These are phyloP conservation scores for Acridotheres tristis DNA, from an alignment of 2,797 vertebrate species.

Conservation along the genomic window DNA sequence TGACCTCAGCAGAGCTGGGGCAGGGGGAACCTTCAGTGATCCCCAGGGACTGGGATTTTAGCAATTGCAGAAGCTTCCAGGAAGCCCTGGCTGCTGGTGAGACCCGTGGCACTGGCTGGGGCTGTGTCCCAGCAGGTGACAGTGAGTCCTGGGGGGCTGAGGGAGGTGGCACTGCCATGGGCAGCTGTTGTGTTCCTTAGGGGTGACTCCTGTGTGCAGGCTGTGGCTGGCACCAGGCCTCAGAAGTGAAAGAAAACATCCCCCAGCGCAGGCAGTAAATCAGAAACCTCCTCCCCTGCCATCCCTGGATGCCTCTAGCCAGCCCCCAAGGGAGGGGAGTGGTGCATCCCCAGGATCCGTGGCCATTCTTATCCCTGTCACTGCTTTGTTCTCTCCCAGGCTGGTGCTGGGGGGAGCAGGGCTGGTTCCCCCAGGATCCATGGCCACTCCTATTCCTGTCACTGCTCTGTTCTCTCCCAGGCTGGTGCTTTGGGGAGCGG, in stretches of 20 bases:
- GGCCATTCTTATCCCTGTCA: accelerated
- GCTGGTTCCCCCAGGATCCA: slow-evolving; percentile 78
- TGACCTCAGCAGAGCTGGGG: accelerated
- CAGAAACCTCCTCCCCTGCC: neutral
- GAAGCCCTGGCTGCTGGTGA: neutral
- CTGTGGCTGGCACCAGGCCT: neutral
- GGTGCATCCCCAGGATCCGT: accelerated
- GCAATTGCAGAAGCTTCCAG: neutral
- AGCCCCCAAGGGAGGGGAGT: accelerated
- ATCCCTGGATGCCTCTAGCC: neutral
- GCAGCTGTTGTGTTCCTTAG: neutral
- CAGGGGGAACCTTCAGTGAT: neutral
- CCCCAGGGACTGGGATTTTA: accelerated
- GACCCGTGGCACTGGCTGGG: accelerated
- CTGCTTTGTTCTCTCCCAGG: slow-evolving; percentile 55
- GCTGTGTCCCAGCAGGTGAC: neutral
- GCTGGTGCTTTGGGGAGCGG: slow-evolving; percentile 88
- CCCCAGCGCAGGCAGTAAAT: neutral
- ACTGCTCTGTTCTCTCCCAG: slow-evolving; percentile 47
- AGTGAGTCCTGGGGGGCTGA: neutral
- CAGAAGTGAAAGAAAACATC: neutral
- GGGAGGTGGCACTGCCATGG: neutral
- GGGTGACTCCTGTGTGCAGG: neutral
- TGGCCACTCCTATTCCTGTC: accelerated
- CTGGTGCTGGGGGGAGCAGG: slow-evolving; percentile 87